Evolutionary conservation across 2,113 vertebrate genomes (phyloP).

Genomic region (Microcebus lehilahytsara): DNA sequence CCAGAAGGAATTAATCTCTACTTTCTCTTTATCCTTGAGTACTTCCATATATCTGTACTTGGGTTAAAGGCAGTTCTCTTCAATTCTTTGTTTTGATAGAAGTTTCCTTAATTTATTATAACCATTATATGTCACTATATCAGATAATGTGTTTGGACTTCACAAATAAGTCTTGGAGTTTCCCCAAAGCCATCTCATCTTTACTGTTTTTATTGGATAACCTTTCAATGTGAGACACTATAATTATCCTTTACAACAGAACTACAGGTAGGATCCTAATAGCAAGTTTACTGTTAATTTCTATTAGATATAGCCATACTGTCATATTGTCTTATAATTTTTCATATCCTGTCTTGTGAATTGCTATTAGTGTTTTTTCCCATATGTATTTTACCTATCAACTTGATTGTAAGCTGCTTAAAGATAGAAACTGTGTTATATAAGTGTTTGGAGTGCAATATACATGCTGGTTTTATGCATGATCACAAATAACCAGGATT

Average conservation of each 20-base stretch:
- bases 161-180: not conserved
- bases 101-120: not conserved
- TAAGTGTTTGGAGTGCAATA: not conserved
- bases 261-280: not conserved
- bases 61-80: not conserved
- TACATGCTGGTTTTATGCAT: not conserved
- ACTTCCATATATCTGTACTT: not conserved
- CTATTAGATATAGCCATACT: not conserved
- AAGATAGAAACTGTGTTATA: not conserved
- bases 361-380: not conserved
- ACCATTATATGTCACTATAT: not conserved
- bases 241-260: not conserved
- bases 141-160: not conserved
- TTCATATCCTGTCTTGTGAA: not conserved
- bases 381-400: not conserved
- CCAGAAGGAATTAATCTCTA: not conserved
- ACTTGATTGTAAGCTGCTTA: not conserved
- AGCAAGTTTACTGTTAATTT: not conserved
- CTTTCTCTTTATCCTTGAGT: not conserved
- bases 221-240: not conserved
- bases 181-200: not conserved
- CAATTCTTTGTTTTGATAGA: slow-evolving; percentile 35
- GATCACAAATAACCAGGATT: not conserved
- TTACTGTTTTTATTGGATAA: not conserved
- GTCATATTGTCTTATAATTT: not conserved